Evolutionary conservation across 2,113 vertebrate species (phyloP).

Genomic region (Pluvianellus socialis): DNA sequence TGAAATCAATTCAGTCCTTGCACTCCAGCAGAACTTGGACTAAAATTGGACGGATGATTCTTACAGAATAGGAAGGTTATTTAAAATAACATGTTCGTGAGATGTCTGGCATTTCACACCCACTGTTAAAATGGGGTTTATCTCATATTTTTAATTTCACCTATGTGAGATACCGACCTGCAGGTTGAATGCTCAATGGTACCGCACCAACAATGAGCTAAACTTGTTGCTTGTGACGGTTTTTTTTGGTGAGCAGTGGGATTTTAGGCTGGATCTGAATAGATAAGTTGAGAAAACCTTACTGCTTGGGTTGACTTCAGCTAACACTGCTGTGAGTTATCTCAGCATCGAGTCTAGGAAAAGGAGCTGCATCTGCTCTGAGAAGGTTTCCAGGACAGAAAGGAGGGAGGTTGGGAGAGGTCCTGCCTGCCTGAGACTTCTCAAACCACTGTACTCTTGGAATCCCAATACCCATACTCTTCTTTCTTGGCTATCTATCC

Average conservation of each 20-base stretch:
- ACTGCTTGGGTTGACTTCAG: background rate
- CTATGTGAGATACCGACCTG: background rate
- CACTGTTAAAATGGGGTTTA: background rate
- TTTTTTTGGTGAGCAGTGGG: background rate
- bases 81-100: constrained; percentile 20
- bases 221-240: background rate
- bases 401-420: background rate
- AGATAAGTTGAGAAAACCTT: background rate
- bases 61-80: background rate
- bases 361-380: background rate
- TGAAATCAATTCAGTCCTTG: constrained; percentile 12
- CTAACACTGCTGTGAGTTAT: background rate
- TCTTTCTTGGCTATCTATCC: background rate
- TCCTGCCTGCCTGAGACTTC: background rate
- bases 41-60: constrained; percentile 31
- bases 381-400: background rate
- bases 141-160: background rate
- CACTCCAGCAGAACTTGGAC: background rate
- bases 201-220: background rate
- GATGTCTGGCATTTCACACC: constrained; percentile 15
- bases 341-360: background rate
- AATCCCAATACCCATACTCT: fast-evolving
- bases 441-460: background rate
- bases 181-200: background rate
- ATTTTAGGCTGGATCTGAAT: background rate